phyloP scores from a whole-genome alignment of 2,888 invertebrate species.

The Uropetala carovei region DNA sequence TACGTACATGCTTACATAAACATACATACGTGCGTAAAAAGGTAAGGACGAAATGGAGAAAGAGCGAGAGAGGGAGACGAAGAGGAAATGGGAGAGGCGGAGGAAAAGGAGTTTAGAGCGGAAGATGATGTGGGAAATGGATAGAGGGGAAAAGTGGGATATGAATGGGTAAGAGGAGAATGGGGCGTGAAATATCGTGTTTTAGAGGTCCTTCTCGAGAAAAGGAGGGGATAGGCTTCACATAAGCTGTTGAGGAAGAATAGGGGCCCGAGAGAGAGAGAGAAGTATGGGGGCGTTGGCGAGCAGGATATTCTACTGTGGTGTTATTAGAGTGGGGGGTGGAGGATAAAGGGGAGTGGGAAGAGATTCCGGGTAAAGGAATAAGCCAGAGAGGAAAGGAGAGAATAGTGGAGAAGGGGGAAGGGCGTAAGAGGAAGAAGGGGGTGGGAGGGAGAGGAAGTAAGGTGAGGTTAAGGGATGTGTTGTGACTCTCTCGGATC shows the following conservation, averaged over 20 bases:
- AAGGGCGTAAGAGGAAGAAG: too few species aligned
- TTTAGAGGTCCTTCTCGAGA: background rate
- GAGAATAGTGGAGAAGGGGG: background rate
- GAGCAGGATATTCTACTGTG: too few species aligned
- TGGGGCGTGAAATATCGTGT: background rate
- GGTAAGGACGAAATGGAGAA: too few species aligned
- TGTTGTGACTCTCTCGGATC: too few species aligned
- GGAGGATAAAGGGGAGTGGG: too few species aligned
- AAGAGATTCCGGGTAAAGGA: background rate
- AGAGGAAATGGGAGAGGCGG: background rate
- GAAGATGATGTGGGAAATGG: background rate
- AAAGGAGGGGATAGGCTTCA: background rate
- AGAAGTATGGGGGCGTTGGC: background rate
- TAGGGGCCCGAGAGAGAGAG: background rate
- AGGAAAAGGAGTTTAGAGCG: background rate
- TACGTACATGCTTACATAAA: too few species aligned
- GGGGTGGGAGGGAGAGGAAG: background rate
- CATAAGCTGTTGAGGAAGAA: background rate
- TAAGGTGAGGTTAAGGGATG: too few species aligned
- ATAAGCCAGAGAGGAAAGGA: background rate
- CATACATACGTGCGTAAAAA: too few species aligned
- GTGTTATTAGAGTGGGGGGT: too few species aligned
- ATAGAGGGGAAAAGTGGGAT: background rate
- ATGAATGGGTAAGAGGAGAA: background rate
- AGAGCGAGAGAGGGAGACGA: background rate